phyloP scores from a whole-genome alignment of 2,113 vertebrate species.

The Dicrurus megarhynchus region DNA sequence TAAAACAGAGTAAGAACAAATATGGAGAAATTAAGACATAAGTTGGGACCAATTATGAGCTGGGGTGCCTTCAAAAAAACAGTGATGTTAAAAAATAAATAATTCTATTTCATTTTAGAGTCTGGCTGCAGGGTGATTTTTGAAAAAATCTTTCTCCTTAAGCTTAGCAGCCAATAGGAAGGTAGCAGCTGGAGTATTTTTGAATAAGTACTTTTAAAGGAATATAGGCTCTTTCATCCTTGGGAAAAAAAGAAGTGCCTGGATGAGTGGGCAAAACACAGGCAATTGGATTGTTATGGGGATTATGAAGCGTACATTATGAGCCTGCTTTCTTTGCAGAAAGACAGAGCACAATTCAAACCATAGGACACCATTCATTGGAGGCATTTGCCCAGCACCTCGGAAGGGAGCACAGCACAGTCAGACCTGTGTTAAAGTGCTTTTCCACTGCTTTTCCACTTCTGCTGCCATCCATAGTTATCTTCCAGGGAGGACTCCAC shows the following conservation, averaged over 20 bases:
- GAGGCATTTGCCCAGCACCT: not conserved
- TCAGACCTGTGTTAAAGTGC: not conserved
- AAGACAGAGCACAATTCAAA: not conserved
- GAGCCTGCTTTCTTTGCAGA: not conserved
- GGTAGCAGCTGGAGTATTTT: not conserved
- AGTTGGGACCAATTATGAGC: conserved; percentile 6
- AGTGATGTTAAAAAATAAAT: not conserved
- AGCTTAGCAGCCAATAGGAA: not conserved
- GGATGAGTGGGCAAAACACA: not conserved
- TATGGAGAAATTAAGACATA: conserved; percentile 28
- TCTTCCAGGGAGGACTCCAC: not conserved
- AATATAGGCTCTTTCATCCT: not conserved
- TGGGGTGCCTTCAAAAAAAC: conserved; percentile 37
- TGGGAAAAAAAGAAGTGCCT: not conserved
- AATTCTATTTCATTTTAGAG: not conserved
- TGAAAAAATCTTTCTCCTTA: not conserved
- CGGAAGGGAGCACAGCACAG: not conserved
- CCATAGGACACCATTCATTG: not conserved
- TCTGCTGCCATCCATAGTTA: not conserved
- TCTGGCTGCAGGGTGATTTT: not conserved
- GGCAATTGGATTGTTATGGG: not conserved
- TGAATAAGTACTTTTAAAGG: not conserved
- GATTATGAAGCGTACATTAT: not conserved
- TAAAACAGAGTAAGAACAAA: conserved; percentile 42
- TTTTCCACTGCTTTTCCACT: not conserved